Percentiles rank a stretch among this genome's conserved stretches.
These are phyloP conservation scores for Eupithecia subumbrata DNA, from an alignment of 2,888 invertebrate genomes.

Conservation along the genomic window DNA sequence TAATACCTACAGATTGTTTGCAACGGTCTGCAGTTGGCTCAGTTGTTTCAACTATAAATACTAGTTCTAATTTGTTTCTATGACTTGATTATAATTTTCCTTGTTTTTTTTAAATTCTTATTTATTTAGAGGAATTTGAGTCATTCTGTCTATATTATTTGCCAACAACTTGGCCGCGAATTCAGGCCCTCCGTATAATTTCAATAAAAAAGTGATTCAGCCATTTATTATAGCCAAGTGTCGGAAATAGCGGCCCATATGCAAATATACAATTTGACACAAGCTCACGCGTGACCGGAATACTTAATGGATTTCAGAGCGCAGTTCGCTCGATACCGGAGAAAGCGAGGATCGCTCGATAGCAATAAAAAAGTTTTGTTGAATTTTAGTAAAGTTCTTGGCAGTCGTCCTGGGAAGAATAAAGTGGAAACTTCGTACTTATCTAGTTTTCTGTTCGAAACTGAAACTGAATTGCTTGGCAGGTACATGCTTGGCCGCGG, in stretches of 20 bases:
- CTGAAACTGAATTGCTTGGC: neutral
- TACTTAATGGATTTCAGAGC: neutral
- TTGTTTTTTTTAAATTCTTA: too few species aligned
- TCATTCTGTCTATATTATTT: too few species aligned
- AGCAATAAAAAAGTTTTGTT: neutral
- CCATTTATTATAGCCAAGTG: neutral
- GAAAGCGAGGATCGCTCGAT: neutral
- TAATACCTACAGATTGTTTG: too few species aligned
- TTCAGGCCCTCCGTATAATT: too few species aligned
- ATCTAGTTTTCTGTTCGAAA: neutral
- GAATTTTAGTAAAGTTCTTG: neutral
- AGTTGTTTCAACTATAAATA: too few species aligned
- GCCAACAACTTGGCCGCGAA: too few species aligned
- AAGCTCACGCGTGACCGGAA: neutral
- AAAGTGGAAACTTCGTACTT: neutral
- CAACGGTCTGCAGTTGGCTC: too few species aligned
- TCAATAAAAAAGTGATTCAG: neutral
- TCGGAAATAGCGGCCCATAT: neutral
- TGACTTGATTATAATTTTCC: too few species aligned
- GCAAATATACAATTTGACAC: conserved; percentile 7
- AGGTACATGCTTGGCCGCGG: neutral
- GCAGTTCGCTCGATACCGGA: conserved; percentile 4
- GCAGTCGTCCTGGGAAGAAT: neutral
- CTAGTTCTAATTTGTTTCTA: too few species aligned
- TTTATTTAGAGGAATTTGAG: too few species aligned